Evolutionary conservation across 2,113 vertebrate species (phyloP), one percentile per base, ranked within the genome.

Genomic region (Vulpes lagopus): DNA sequence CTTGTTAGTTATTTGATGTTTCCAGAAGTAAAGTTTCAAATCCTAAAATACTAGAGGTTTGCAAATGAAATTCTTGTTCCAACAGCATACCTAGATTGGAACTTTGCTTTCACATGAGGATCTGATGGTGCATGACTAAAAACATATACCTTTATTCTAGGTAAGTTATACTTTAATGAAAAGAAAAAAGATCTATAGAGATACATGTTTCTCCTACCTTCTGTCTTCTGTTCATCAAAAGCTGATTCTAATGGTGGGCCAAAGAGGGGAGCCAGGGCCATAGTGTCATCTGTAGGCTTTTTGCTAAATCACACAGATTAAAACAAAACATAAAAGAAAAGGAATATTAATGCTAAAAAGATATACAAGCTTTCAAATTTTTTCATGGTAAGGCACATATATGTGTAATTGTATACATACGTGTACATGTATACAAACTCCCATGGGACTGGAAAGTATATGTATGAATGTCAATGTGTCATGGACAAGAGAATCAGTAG

Each of bases 201-300:
- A 17, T 5, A 51, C 11, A 32, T 4, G 9, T 79, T 84, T 89
- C 91, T 80, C 85, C 81, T 99, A 99, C 99, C 99, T 94, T 99
- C 99, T 94, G 99, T 97, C 98, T 99, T 99, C 92, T 99, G 98
- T 94, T 99, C 99, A 98, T 99, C 99, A 3, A 99, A 99, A 55
- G 99, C 98, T 0, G 99, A 99, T 98, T 99, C 99, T 97, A 99
- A 98, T 0, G 99, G 99, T 96, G 99, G 99, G 65, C 99, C 99
- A 1, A 99, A 99, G 96, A 99, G 99, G 0, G 99, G 99, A 2
- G 98, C 99, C 67, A 99, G 98, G 0, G 98, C 97, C 0, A 98
- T 96, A 0, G 99, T 87, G 15, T 99, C 99, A 64, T 99, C 99
- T 2, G 97, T 97, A 16, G 98, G 69, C 67, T 98, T 99, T 98